Percentiles rank a stretch among this genome's conserved stretches.
phyloP scores from a whole-genome alignment of 2,797 vertebrate genomes.

The Zenarchopterus dispar region DNA sequence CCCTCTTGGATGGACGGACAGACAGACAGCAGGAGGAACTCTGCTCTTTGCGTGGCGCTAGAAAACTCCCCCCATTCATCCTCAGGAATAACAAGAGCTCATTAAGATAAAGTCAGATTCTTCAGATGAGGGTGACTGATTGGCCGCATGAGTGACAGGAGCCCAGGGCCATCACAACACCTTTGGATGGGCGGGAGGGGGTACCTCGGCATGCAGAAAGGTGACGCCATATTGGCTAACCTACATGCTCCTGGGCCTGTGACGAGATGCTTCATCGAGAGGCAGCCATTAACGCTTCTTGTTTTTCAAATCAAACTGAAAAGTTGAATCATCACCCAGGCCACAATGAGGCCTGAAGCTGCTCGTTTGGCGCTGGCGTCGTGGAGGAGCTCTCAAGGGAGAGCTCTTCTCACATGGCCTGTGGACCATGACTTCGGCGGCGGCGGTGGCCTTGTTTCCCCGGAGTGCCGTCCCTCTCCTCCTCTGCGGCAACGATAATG shows the following conservation, averaged over 20 bases:
- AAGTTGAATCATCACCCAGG: conserved; percentile 39
- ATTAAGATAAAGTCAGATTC: conserved; percentile 81
- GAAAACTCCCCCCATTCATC: conserved; percentile 62
- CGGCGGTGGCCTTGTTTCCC: conserved; percentile 62
- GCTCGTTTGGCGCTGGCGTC: conserved; percentile 40
- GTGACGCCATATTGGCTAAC: conserved; percentile 60
- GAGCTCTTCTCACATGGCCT: conserved; percentile 66
- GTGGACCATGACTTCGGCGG: conserved; percentile 71
- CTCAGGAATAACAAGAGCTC: conserved; percentile 64
- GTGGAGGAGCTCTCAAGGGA: conserved; percentile 55
- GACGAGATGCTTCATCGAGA: conserved; percentile 52
- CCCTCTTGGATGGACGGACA: neutral
- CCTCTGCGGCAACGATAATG: conserved; percentile 66
- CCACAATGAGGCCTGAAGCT: conserved; percentile 28
- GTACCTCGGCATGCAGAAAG: conserved; percentile 32
- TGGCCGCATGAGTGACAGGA: conserved; percentile 74
- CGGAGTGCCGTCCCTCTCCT: conserved; percentile 62
- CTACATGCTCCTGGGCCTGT: conserved; percentile 56
- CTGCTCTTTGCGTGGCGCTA: conserved; percentile 41
- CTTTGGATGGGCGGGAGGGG: conserved; percentile 35
- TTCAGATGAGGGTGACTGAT: conserved; percentile 74
- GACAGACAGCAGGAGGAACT: conserved; percentile 16
- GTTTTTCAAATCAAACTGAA: conserved; percentile 38
- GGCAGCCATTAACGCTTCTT: conserved; percentile 35
- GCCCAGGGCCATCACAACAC: conserved; percentile 60